phyloP scores from a whole-genome alignment of 2,797 vertebrate genomes.

The Harpagifer antarcticus region DNA sequence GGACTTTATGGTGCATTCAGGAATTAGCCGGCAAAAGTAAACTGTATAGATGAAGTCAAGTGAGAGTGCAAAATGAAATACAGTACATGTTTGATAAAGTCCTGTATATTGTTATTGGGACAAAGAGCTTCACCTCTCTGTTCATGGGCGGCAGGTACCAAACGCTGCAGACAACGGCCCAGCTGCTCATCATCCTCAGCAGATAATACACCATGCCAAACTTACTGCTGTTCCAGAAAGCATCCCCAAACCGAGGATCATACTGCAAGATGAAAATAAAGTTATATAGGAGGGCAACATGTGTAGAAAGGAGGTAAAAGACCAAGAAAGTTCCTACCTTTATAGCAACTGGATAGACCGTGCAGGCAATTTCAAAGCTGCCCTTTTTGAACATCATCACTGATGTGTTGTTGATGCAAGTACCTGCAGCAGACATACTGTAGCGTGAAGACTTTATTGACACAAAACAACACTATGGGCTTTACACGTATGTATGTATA shows the following conservation, averaged over 20 bases:
- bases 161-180: slow-evolving; percentile 94
- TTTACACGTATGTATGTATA: neutral
- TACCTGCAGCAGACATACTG: slow-evolving; percentile 79
- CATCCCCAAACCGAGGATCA: slow-evolving; percentile 93
- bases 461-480: neutral
- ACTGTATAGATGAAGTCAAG: no score
- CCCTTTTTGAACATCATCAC: slow-evolving; percentile 99
- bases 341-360: slow-evolving; percentile 93
- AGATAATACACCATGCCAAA: slow-evolving; percentile 92
- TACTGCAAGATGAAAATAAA: slow-evolving; percentile 79
- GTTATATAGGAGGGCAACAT: neutral
- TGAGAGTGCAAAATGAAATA: no score
- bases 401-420: slow-evolving; percentile 96
- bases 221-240: slow-evolving; percentile 96
- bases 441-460: neutral
- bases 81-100: no score
- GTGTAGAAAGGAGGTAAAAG: neutral
- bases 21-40: no score
- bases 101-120: neutral
- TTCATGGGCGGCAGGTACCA: slow-evolving; percentile 95
- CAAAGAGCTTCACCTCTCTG: slow-evolving; percentile 82
- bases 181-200: slow-evolving; percentile 95
- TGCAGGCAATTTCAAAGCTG: slow-evolving; percentile 93
- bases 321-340: slow-evolving; percentile 82
- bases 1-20: no score